Conservation (phyloP, 2,113 vertebrate species). For the Festucalex cinctus region DNA sequence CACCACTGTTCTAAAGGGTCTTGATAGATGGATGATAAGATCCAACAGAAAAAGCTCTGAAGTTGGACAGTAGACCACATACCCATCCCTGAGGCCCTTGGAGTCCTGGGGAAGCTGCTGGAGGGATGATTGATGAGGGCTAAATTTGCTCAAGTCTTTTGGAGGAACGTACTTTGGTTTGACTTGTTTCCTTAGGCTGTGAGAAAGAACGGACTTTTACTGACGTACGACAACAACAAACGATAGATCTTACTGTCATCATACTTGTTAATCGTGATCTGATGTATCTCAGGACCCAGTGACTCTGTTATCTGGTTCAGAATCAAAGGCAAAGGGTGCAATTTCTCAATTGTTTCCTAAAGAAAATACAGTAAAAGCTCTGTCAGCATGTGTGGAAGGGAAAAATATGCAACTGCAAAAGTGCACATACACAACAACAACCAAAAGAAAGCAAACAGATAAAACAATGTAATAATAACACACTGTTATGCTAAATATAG, state of each 20-base stretch:
- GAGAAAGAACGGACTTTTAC: constrained; percentile 18
- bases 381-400: background rate
- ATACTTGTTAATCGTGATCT: constrained; percentile 61
- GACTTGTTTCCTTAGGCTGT: constrained; percentile 53
- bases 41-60: no score
- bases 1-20: no score
- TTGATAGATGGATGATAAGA: no score
- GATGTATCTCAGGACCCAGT: constrained; percentile 57
- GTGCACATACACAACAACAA: background rate
- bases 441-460: background rate
- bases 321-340: constrained; percentile 87
- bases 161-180: constrained; percentile 82
- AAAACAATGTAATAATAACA: background rate
- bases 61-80: background rate
- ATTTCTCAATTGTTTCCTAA: constrained; percentile 78
- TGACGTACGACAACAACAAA: background rate
- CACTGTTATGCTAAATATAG: background rate
- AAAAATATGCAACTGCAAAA: background rate
- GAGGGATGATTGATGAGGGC: constrained; percentile 75
- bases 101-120: constrained; percentile 77
- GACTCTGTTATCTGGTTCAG: constrained; percentile 81
- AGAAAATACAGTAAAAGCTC: background rate
- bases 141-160: constrained; percentile 77
- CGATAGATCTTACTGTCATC: background rate
- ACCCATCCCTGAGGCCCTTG: constrained; percentile 49